Evolutionary conservation across 2,113 vertebrate genomes (phyloP).

Genomic region (Symphodus melops): DNA sequence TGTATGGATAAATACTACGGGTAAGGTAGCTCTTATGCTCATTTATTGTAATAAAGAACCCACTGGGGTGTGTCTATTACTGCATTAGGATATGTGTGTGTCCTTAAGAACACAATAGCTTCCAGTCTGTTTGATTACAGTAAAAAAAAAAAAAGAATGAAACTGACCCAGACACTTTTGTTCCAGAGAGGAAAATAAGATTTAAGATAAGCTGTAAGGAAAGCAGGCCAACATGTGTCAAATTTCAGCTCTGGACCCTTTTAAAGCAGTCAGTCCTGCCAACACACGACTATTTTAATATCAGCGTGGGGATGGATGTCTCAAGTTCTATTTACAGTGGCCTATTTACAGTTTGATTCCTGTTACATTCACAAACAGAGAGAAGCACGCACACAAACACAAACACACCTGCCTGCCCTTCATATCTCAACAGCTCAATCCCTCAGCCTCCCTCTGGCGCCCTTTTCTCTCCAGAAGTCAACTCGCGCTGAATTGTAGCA

Average conservation of each 20-base stretch:
- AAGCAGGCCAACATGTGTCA: conserved; percentile 37
- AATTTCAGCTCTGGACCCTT: conserved; percentile 28
- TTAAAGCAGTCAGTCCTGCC: conserved; percentile 26
- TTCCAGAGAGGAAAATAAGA: conserved; percentile 42
- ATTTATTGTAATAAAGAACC: conserved; percentile 65
- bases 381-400: conserved; percentile 1
- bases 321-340: conserved; percentile 63
- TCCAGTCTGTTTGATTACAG: conserved; percentile 41
- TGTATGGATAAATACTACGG: conserved; percentile 62
- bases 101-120: conserved; percentile 26
- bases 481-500: conserved; percentile 55
- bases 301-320: conserved; percentile 35
- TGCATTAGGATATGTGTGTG: conserved; percentile 20
- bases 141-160: background rate
- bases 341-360: conserved; percentile 59
- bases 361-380: conserved; percentile 33
- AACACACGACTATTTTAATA: conserved; percentile 55
- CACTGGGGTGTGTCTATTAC: conserved; percentile 24
- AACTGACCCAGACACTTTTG: background rate
- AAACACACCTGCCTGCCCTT: conserved; percentile 59
- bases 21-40: conserved; percentile 43
- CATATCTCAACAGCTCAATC: conserved; percentile 58
- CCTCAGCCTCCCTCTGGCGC: conserved; percentile 26
- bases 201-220: conserved; percentile 49
- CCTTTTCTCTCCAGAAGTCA: background rate